Evolutionary conservation across 2,113 vertebrate genomes (phyloP).

Genomic region (Centropristis striata): DNA sequence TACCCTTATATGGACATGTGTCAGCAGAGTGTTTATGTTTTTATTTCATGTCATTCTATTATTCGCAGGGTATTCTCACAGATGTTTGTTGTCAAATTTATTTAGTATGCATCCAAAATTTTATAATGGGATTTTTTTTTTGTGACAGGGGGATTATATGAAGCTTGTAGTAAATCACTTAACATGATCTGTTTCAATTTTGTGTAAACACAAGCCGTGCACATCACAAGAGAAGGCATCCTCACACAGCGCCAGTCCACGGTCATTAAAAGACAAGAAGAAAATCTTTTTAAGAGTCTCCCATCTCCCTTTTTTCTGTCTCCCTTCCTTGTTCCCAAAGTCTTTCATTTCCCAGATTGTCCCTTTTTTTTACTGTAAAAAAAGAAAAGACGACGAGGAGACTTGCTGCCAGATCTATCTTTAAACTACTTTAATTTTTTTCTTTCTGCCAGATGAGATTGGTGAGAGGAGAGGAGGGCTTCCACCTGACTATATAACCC

Average conservation of each 20-base stretch:
- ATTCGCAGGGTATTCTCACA: background rate
- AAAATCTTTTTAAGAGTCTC: slow-evolving; percentile 19
- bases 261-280: slow-evolving; percentile 43
- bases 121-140: slow-evolving; percentile 2
- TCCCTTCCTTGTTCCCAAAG: slow-evolving; percentile 28
- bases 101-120: slow-evolving; percentile 1
- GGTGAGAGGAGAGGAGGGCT: slow-evolving; percentile 44
- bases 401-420: slow-evolving; percentile 60
- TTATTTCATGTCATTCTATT: background rate
- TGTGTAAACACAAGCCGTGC: slow-evolving; percentile 41
- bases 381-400: slow-evolving; percentile 45
- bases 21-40: slow-evolving; percentile 7
- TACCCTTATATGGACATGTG: background rate
- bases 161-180: slow-evolving; percentile 51
- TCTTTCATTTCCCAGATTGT: slow-evolving; percentile 46
- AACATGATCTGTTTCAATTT: slow-evolving; percentile 48
- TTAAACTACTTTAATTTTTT: slow-evolving; percentile 61
- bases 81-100: slow-evolving; percentile 20
- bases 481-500: slow-evolving; percentile 56
- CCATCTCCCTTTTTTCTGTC: slow-evolving; percentile 20
- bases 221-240: slow-evolving; percentile 24
- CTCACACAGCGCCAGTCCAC: slow-evolving; percentile 11
- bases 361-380: slow-evolving; percentile 39
- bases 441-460: slow-evolving; percentile 61
- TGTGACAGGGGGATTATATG: slow-evolving; percentile 12